A percentile compares a stretch with the other conserved stretches of the same genome.
phyloP scores from a whole-genome alignment of 2,888 invertebrate species.

The Sphecodes monilicornis region DNA sequence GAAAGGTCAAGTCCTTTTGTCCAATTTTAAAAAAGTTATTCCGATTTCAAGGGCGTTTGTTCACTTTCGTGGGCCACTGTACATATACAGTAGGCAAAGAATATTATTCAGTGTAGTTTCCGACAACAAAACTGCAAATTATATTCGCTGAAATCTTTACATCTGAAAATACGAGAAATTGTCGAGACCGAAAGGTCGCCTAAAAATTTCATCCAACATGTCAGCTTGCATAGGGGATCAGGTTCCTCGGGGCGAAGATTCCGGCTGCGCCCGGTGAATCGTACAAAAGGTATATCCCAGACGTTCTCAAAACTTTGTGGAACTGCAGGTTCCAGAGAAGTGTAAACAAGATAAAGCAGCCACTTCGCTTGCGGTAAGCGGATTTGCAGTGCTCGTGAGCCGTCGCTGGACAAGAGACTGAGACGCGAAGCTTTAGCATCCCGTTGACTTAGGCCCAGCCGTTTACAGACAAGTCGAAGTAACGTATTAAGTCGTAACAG shows the following conservation, averaged over 20 bases:
- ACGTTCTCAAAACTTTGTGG: background rate
- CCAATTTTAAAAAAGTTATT: too few relatives aligned
- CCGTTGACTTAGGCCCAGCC: conserved; percentile 35
- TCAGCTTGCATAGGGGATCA: background rate
- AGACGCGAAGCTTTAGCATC: conserved; percentile 35
- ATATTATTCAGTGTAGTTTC: background rate
- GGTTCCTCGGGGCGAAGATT: background rate
- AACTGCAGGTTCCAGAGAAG: background rate
- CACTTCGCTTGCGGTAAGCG: conserved; percentile 37
- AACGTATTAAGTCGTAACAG: conserved; percentile 55
- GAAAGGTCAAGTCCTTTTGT: too few relatives aligned
- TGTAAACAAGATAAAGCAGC: conserved; percentile 32
- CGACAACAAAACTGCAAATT: background rate
- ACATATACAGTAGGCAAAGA: too few relatives aligned
- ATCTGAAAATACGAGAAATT: background rate
- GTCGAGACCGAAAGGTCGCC: background rate
- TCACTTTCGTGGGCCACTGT: too few relatives aligned
- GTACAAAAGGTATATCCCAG: conserved; percentile 1
- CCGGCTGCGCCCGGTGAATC: background rate
- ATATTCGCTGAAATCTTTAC: background rate
- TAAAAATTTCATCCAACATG: background rate
- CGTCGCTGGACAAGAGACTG: conserved; percentile 8
- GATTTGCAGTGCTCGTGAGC: conserved; percentile 35
- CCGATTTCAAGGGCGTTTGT: too few relatives aligned
- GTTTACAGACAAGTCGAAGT: conserved; percentile 47